Evolutionary conservation across 2,888 invertebrate species (phyloP).

Genomic region (Chaetoderma sp.): DNA sequence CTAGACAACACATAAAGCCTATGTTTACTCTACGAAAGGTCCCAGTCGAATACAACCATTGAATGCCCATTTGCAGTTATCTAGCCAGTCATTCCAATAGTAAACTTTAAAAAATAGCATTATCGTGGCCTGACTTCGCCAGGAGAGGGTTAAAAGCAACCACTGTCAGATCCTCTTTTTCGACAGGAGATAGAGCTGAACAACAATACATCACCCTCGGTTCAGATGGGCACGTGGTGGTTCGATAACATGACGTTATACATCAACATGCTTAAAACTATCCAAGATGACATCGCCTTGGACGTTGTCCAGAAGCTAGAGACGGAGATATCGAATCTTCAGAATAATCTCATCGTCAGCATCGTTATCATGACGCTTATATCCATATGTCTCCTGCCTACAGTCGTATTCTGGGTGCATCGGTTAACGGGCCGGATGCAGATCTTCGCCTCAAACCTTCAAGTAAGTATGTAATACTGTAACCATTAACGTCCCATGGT

Average conservation of each 20-base stretch:
- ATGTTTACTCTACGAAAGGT: too few species aligned
- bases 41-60: too few species aligned
- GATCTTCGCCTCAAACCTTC: slow-evolving; percentile 23
- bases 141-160: too few species aligned
- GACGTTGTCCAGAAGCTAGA: slow-evolving; percentile 20
- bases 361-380: slow-evolving; percentile 27
- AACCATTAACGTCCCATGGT: too few species aligned
- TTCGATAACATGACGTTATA: slow-evolving; percentile 52
- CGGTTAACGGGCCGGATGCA: slow-evolving; percentile 34
- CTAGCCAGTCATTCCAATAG: too few species aligned
- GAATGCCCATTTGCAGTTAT: too few species aligned
- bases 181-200: slow-evolving; percentile 40
- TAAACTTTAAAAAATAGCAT: too few species aligned
- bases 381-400: slow-evolving; percentile 24
- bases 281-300: slow-evolving; percentile 35
- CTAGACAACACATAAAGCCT: too few species aligned
- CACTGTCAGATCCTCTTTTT: too few species aligned
- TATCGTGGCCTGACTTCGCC: too few species aligned
- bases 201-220: slow-evolving; percentile 22
- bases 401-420: slow-evolving; percentile 25
- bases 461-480: too few species aligned
- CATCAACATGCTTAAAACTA: slow-evolving; percentile 44
- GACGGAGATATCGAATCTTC: slow-evolving; percentile 6
- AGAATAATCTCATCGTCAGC: slow-evolving; percentile 14
- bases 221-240: slow-evolving; percentile 44